Conservation (phyloP, 2,888 invertebrate species). For the Isoperla grammatica region DNA sequence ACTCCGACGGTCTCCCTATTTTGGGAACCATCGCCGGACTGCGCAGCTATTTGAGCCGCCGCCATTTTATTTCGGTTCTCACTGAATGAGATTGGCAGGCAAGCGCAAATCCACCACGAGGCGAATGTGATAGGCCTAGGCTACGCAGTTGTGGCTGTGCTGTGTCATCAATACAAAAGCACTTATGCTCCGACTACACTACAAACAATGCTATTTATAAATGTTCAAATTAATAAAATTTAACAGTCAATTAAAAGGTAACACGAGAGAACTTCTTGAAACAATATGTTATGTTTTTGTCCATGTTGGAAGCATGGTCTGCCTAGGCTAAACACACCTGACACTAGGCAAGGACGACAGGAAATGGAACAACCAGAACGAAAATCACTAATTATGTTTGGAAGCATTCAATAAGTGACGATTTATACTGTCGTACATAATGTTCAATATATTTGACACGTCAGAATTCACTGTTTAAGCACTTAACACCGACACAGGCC, state of each 20-base stretch:
- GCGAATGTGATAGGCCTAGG: constrained; percentile 8
- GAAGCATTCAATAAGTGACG: too few species aligned
- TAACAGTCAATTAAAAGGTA: background rate
- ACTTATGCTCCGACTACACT: too few species aligned
- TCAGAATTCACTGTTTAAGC: background rate
- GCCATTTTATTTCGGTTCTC: constrained; percentile 25
- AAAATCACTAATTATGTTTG: too few species aligned
- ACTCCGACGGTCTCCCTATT: constrained; percentile 46
- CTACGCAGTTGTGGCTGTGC: constrained; percentile 19
- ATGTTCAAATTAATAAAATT: background rate
- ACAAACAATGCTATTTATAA: too few species aligned
- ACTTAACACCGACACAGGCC: background rate
- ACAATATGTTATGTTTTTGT: constrained; percentile 28
- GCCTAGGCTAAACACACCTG: background rate
- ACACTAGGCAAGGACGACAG: too few species aligned
- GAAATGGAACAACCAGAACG: too few species aligned
- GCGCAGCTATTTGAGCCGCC: constrained; percentile 27
- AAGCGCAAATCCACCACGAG: constrained; percentile 28
- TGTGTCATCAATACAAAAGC: constrained; percentile 20
- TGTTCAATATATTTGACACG: constrained; percentile 1
- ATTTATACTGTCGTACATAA: too few species aligned
- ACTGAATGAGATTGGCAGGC: constrained; percentile 9
- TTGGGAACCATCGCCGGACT: constrained; percentile 27
- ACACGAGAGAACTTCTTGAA: background rate
- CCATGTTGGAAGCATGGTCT: constrained; percentile 28